Conservation (phyloP, 1,140 invertebrate genomes). For the Pseudomyrmex cubaensis region DNA sequence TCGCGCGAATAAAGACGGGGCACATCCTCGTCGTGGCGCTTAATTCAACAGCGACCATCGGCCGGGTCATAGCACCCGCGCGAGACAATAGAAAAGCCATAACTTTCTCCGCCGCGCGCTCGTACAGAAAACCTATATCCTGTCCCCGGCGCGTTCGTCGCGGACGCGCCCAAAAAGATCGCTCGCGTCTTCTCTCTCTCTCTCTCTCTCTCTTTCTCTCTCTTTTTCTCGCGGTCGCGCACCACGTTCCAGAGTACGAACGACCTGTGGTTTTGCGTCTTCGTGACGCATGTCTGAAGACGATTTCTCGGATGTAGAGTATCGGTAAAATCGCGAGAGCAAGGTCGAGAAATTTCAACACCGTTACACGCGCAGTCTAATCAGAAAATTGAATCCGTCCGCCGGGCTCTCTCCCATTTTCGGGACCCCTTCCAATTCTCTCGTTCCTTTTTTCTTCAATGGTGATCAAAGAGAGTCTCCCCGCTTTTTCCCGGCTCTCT, state of each 20-base stretch:
- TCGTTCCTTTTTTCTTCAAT: slow-evolving; percentile 4
- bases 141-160: slow-evolving; percentile 51
- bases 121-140: slow-evolving; percentile 64
- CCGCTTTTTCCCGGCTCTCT: neutral
- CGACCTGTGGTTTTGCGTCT: neutral
- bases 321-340: slow-evolving; percentile 8
- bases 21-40: slow-evolving; percentile 25
- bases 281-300: neutral
- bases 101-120: slow-evolving; percentile 79
- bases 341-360: slow-evolving; percentile 57
- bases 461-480: neutral
- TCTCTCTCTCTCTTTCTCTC: slow-evolving; percentile 25
- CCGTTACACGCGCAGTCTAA: slow-evolving; percentile 66
- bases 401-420: slow-evolving; percentile 36
- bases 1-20: slow-evolving; percentile 19
- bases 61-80: slow-evolving; percentile 70
- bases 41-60: slow-evolving; percentile 62
- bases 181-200: slow-evolving; percentile 25
- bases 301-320: neutral
- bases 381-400: slow-evolving; percentile 83
- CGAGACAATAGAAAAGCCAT: slow-evolving; percentile 84
- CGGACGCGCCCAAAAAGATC: slow-evolving; percentile 66
- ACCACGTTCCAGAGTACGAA: neutral
- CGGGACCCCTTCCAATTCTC: slow-evolving; percentile 26
- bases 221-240: slow-evolving; percentile 22